A percentile compares a stretch with the other conserved stretches of the same genome.
Evolutionary conservation across 2,113 vertebrate species (phyloP).

Genomic region (Passerina amoena): DNA sequence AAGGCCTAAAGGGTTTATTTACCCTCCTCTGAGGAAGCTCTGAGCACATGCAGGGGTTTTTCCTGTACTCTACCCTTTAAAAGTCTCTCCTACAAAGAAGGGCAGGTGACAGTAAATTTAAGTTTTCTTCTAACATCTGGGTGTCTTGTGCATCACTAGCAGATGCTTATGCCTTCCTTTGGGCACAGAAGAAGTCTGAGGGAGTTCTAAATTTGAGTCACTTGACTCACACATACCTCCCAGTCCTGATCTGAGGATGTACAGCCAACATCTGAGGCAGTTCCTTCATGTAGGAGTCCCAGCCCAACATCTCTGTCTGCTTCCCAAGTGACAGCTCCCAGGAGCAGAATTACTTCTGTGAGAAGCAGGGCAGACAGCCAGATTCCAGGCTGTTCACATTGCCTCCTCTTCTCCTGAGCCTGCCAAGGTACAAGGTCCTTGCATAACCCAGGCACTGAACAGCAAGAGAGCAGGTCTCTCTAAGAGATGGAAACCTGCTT

Average conservation of each 20-base stretch:
- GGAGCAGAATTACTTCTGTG: neutral
- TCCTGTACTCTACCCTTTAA: neutral
- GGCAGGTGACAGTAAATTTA: neutral
- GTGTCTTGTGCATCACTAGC: neutral
- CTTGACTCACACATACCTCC: neutral
- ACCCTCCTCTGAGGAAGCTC: neutral
- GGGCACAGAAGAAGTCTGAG: neutral
- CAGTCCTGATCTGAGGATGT: neutral
- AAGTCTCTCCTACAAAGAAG: neutral
- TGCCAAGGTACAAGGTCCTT: constrained; percentile 56
- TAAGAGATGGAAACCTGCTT: neutral
- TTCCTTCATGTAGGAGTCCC: neutral
- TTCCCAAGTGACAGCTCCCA: constrained; percentile 32
- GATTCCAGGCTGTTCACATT: constrained; percentile 34
- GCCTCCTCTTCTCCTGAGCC: constrained; percentile 19
- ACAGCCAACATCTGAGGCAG: constrained; percentile 11
- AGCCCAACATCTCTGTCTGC: constrained; percentile 36
- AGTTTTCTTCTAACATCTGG: neutral
- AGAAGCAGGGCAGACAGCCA: constrained; percentile 44
- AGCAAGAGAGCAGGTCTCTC: neutral
- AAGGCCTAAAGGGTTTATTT: neutral
- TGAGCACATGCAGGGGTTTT: neutral
- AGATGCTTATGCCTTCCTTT: neutral
- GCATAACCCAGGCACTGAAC: constrained; percentile 15
- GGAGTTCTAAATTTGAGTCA: neutral